phyloP scores from a whole-genome alignment of 1,140 invertebrate species.

The Drosophila serrata region DNA sequence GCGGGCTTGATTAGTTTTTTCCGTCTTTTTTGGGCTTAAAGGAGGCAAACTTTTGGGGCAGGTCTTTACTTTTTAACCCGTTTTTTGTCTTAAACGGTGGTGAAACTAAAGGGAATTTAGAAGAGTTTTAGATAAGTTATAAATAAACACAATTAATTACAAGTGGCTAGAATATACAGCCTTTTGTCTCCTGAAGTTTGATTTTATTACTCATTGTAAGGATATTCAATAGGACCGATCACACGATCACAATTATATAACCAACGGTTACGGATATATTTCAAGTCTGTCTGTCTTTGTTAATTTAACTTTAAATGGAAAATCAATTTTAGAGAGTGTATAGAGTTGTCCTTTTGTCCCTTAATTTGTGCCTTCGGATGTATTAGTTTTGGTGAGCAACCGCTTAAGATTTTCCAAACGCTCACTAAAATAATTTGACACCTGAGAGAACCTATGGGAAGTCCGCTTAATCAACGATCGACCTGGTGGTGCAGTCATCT shows the following conservation, averaged over 20 bases:
- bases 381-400: neutral
- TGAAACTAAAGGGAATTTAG: neutral
- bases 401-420: too few species aligned
- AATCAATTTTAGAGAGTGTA: neutral
- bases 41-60: slow-evolving; percentile 33
- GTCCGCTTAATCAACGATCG: neutral
- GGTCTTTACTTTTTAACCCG: neutral
- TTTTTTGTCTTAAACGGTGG: slow-evolving; percentile 13
- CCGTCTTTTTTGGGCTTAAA: slow-evolving; percentile 16
- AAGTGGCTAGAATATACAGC: neutral
- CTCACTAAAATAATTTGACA: neutral
- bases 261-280: neutral
- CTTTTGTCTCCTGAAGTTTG: neutral
- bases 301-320: neutral
- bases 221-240: neutral
- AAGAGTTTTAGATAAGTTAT: neutral
- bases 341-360: neutral
- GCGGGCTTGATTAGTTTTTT: slow-evolving; percentile 70
- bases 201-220: neutral
- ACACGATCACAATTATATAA: too few species aligned
- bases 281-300: neutral
- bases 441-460: too few species aligned
- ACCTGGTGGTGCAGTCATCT: rapidly evolving
- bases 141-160: neutral
- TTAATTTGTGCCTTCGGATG: neutral